These are phyloP conservation scores for Beris chalybata DNA, from an alignment of 2,888 invertebrate genomes.

Conservation along the genomic window DNA sequence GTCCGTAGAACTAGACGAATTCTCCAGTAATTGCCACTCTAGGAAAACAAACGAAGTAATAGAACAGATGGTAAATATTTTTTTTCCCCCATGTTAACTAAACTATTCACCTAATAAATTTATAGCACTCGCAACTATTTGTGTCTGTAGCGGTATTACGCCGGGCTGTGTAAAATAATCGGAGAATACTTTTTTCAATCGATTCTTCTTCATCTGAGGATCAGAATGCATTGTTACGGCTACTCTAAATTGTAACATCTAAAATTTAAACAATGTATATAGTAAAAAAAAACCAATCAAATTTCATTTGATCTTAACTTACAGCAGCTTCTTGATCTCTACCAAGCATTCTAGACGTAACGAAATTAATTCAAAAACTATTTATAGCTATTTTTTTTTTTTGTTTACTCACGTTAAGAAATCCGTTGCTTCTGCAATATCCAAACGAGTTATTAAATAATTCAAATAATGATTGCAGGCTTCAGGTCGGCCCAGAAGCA, in stretches of 20 bases:
- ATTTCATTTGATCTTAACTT: constrained; percentile 50
- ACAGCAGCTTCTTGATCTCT: constrained; percentile 69
- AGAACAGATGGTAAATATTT: background rate
- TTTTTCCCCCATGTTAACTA: constrained; percentile 2
- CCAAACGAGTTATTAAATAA: constrained; percentile 69
- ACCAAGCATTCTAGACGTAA: constrained; percentile 65
- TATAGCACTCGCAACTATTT: constrained; percentile 58
- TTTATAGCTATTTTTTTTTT: constrained; percentile 36
- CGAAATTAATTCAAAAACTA: constrained; percentile 30
- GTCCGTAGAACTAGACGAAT: constrained; percentile 40
- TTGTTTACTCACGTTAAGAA: constrained; percentile 68
- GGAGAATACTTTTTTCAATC: constrained; percentile 56
- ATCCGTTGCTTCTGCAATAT: constrained; percentile 69
- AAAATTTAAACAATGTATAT: constrained; percentile 38
- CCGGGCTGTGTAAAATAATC: constrained; percentile 60
- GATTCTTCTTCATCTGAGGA: constrained; percentile 54
- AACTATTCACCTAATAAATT: constrained; percentile 55
- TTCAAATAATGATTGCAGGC: constrained; percentile 76
- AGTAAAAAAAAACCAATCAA: constrained; percentile 38
- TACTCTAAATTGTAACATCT: constrained; percentile 56
- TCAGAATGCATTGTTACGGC: constrained; percentile 47
- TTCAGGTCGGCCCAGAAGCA: constrained; percentile 68
- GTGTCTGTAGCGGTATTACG: constrained; percentile 54
- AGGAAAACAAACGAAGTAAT: constrained; percentile 4
- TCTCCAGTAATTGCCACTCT: constrained; percentile 41